Evolutionary conservation across 2,113 vertebrate species (phyloP).

Genomic region (Tor tambroides): DNA sequence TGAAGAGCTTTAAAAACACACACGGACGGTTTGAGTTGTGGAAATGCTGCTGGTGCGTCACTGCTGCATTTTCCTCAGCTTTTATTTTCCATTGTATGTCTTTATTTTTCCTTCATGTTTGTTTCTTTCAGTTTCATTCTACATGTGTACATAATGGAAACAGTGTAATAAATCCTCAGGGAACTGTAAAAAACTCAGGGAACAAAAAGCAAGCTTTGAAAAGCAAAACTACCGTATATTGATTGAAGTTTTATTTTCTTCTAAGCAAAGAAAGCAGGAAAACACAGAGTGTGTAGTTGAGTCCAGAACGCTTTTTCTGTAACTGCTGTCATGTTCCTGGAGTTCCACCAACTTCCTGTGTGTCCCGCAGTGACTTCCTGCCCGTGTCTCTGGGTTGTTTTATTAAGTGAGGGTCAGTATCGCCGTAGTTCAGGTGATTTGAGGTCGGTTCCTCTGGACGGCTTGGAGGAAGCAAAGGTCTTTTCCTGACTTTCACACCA

Average conservation of each 20-base stretch:
- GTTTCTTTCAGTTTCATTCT: background rate
- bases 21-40: too few species aligned
- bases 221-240: too few species aligned
- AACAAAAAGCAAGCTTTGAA: too few species aligned
- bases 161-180: background rate
- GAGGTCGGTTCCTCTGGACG: background rate
- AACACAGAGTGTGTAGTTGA: too few species aligned
- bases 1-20: too few species aligned
- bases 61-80: too few species aligned
- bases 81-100: too few species aligned
- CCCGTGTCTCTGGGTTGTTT: background rate
- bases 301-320: background rate
- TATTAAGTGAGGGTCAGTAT: background rate
- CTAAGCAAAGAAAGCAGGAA: constrained; percentile 1
- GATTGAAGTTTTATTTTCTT: background rate
- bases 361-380: constrained; percentile 17
- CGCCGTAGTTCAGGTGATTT: background rate
- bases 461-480: background rate
- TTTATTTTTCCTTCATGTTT: too few species aligned
- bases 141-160: background rate
- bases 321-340: constrained; percentile 1
- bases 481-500: constrained; percentile 2
- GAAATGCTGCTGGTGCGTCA: too few species aligned
- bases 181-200: too few species aligned
- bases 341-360: constrained; percentile 10